These are phyloP conservation scores for Cheumatopsyche charites DNA, from an alignment of 1,140 invertebrate genomes.

Conservation along the genomic window DNA sequence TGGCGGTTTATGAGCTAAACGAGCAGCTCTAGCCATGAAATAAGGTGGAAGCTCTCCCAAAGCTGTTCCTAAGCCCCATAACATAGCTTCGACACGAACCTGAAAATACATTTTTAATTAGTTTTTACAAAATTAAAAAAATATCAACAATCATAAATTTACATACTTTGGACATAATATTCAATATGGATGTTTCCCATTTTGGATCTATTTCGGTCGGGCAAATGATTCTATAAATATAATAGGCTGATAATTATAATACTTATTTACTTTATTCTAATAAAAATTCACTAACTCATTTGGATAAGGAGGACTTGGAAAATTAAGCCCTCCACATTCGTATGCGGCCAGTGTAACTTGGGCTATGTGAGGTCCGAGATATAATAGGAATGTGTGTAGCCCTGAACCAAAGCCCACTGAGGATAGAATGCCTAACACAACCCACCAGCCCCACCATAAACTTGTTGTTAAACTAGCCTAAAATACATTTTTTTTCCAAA, in stretches of 20 bases:
- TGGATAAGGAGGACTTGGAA: slow-evolving; percentile 91
- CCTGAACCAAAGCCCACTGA: slow-evolving; percentile 98
- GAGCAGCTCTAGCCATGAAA: slow-evolving; percentile 96
- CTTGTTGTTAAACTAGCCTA: slow-evolving; percentile 40
- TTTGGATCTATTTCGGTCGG: slow-evolving; percentile 67
- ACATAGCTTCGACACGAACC: slow-evolving; percentile 92
- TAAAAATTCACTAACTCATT: slow-evolving; percentile 67
- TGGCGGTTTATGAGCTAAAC: slow-evolving; percentile 65
- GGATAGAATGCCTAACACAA: slow-evolving; percentile 92
- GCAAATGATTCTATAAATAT: slow-evolving; percentile 72
- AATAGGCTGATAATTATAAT: not conserved
- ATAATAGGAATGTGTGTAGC: slow-evolving; percentile 97
- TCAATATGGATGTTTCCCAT: slow-evolving; percentile 73
- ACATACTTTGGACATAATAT: slow-evolving; percentile 89
- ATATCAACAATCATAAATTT: not conserved
- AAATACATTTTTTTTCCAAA: too few species aligned
- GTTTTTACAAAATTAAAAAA: not conserved
- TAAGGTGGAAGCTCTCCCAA: slow-evolving; percentile 95
- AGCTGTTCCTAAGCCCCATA: slow-evolving; percentile 98
- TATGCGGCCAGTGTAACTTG: slow-evolving; percentile 97
- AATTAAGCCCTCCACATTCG: slow-evolving; percentile 93
- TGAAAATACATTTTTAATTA: slow-evolving; percentile 16
- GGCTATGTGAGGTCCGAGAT: slow-evolving; percentile 91
- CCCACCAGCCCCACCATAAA: slow-evolving; percentile 79
- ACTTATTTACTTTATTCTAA: not conserved